Percentiles rank a stretch among this genome's conserved stretches.
Conservation (phyloP, 2,888 invertebrate genomes). For the Agriopis leucophaearia region DNA sequence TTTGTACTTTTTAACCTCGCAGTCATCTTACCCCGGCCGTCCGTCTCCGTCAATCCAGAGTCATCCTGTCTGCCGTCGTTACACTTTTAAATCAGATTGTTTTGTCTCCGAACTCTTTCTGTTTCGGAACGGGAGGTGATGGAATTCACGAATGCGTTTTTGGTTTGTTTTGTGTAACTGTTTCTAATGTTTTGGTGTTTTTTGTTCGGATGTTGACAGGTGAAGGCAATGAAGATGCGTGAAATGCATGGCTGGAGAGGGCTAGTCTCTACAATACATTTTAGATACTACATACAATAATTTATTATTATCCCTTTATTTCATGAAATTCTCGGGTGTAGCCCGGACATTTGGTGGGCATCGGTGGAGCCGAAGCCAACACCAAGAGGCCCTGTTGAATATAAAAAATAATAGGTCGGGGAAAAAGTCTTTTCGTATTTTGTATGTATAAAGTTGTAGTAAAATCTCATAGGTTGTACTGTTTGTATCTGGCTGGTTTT, state of each 20-base stretch:
- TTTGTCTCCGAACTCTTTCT: not conserved
- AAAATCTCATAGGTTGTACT: too few relatives aligned
- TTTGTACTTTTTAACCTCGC: slow-evolving; percentile 13
- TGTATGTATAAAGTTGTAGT: too few relatives aligned
- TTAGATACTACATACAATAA: not conserved
- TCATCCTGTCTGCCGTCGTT: slow-evolving; percentile 53
- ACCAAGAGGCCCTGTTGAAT: too few relatives aligned
- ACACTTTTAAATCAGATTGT: slow-evolving; percentile 47
- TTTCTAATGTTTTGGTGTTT: slow-evolving; percentile 25
- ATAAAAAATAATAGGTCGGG: too few relatives aligned
- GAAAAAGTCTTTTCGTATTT: too few relatives aligned
- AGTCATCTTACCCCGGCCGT: slow-evolving; percentile 38
- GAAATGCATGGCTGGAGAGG: slow-evolving; percentile 2
- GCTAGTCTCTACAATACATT: not conserved
- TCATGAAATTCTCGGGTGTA: too few relatives aligned
- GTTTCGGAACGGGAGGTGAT: slow-evolving; percentile 14
- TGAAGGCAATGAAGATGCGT: slow-evolving; percentile 11
- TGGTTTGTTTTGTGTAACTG: slow-evolving; percentile 33
- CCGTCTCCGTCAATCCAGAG: slow-evolving; percentile 55
- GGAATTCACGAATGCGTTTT: slow-evolving; percentile 20
- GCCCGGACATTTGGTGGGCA: too few relatives aligned
- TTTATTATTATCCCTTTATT: too few relatives aligned
- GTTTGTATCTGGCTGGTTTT: too few relatives aligned
- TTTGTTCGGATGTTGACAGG: not conserved
- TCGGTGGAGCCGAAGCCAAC: too few relatives aligned